These are phyloP conservation scores for Habropoda laboriosa DNA, from an alignment of 1,140 invertebrate genomes.

Conservation along the genomic window DNA sequence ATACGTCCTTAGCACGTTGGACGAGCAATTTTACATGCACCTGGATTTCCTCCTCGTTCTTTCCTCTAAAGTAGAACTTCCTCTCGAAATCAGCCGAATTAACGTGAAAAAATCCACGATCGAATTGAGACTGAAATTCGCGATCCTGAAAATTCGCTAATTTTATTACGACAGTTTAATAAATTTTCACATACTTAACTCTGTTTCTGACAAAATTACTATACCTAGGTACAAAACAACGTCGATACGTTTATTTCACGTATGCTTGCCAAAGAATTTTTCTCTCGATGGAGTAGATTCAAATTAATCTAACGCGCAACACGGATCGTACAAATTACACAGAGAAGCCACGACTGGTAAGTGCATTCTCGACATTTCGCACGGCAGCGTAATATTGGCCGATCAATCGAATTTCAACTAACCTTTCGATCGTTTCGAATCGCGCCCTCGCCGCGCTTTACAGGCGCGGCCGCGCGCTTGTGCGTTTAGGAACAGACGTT, in stretches of 20 bases:
- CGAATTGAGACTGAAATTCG: too few species aligned
- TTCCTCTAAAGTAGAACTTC: background rate
- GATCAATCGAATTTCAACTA: conserved; percentile 47
- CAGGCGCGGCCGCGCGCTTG: conserved; percentile 2
- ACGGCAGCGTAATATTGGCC: background rate
- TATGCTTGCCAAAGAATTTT: too few species aligned
- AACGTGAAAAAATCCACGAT: too few species aligned
- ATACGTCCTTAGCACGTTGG: conserved; percentile 31
- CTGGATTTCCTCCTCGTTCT: conserved; percentile 16
- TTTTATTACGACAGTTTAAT: too few species aligned
- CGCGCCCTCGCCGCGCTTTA: conserved; percentile 11
- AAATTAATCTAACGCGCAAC: background rate
- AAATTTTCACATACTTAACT: too few species aligned
- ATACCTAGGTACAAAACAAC: too few species aligned
- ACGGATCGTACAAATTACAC: background rate
- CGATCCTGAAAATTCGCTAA: too few species aligned
- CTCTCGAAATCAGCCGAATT: too few species aligned
- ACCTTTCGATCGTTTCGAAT: conserved; percentile 35
- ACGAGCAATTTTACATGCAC: conserved; percentile 47
- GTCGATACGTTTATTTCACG: too few species aligned
- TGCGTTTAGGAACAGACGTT: too few species aligned
- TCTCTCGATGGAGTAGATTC: background rate
- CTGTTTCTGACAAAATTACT: too few species aligned
- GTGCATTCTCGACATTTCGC: conserved; percentile 17
- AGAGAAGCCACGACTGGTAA: background rate